phyloP scores from a whole-genome alignment of 2,797 vertebrate genomes.

The Diplodus sargus region DNA sequence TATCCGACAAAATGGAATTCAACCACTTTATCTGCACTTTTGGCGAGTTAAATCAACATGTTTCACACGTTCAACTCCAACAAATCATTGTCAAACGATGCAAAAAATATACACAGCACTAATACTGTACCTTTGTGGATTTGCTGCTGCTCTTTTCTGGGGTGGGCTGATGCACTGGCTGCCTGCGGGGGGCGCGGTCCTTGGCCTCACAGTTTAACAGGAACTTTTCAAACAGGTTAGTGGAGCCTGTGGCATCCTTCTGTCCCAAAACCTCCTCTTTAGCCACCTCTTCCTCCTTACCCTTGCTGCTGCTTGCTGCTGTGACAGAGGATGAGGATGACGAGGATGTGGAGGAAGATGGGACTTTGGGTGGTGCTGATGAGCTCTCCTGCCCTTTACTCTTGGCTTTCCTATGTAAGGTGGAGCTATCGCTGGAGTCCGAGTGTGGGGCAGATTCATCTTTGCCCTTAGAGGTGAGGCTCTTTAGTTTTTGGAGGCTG shows the following conservation, averaged over 20 bases:
- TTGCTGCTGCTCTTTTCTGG: constrained; percentile 70
- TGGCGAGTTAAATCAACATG: not conserved
- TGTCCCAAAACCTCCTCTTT: constrained; percentile 77
- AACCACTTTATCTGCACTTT: not conserved
- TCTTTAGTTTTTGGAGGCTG: constrained; percentile 83
- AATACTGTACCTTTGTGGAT: constrained; percentile 76
- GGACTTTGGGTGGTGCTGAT: constrained; percentile 53
- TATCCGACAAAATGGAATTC: no score
- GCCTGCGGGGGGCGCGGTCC: constrained; percentile 82
- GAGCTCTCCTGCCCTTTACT: constrained; percentile 69
- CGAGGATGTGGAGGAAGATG: constrained; percentile 71
- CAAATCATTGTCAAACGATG: not conserved
- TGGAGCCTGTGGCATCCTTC: constrained; percentile 76
- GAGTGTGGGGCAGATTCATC: constrained; percentile 87
- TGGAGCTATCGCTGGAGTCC: constrained; percentile 87
- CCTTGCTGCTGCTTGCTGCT: constrained; percentile 54
- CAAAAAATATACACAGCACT: not conserved
- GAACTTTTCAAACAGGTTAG: constrained; percentile 87
- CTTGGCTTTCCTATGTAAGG: constrained; percentile 63
- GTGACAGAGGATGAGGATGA: constrained; percentile 62
- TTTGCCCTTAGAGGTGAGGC: constrained; percentile 75
- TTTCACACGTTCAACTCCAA: not conserved
- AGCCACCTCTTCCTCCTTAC: constrained; percentile 69
- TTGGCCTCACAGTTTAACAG: constrained; percentile 86
- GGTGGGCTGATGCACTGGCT: constrained; percentile 46